These are phyloP conservation scores for Passer montanus DNA, from an alignment of 2,113 vertebrate species.

Conservation along the genomic window DNA sequence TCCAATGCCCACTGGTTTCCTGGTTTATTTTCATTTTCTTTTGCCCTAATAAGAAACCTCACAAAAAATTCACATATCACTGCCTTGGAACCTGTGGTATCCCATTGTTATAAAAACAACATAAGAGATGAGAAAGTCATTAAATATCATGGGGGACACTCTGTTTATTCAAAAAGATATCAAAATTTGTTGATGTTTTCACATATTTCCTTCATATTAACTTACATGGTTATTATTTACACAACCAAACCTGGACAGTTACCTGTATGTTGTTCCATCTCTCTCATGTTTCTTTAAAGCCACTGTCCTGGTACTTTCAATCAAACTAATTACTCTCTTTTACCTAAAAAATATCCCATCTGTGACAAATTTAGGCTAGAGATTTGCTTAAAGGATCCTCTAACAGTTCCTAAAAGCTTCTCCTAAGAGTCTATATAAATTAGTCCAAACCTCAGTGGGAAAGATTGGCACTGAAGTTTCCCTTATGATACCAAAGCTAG, in stretches of 20 bases:
- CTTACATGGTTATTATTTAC: background rate
- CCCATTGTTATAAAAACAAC: background rate
- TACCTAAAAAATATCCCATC: background rate
- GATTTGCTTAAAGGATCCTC: background rate
- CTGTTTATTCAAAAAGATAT: background rate
- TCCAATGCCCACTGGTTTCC: background rate
- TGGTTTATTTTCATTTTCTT: background rate
- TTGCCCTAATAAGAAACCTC: background rate
- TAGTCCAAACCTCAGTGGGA: background rate
- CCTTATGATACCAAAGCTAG: background rate
- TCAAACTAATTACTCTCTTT: background rate
- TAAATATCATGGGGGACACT: background rate
- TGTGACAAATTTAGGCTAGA: background rate
- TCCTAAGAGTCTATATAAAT: background rate
- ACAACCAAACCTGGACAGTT: background rate
- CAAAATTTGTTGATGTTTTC: background rate
- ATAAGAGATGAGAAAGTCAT: background rate
- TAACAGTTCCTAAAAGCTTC: background rate
- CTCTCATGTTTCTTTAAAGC: background rate
- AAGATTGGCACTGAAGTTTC: background rate
- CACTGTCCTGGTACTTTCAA: background rate
- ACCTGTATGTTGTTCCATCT: rapidly evolving
- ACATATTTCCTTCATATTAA: background rate
- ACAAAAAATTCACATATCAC: background rate
- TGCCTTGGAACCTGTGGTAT: background rate